Conservation (phyloP, 2,113 vertebrate species). For the Gila orcuttii region DNA sequence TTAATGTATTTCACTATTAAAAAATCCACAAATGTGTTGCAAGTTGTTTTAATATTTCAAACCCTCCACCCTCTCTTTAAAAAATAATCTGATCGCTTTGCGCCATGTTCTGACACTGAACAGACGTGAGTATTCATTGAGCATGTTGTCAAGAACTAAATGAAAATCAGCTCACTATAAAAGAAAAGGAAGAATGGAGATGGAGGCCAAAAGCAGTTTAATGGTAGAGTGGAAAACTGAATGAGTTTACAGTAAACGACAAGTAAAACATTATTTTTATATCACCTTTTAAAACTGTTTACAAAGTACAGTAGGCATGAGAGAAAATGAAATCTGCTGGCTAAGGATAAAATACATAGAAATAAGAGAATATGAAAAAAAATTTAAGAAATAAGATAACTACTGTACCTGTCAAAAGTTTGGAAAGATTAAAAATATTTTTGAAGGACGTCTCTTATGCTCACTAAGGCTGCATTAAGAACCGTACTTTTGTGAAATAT, state of each 20-base stretch:
- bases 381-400: not conserved
- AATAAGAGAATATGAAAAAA: not conserved
- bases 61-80: not conserved
- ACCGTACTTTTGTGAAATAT: not conserved
- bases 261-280: not conserved
- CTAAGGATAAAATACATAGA: not conserved
- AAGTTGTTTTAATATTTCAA: constrained; percentile 6
- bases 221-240: constrained; percentile 7
- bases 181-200: not conserved
- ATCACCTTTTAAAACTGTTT: constrained; percentile 9
- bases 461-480: no score
- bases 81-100: constrained; percentile 1
- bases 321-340: not conserved
- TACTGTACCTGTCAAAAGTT: no score
- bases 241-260: not conserved
- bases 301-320: not conserved
- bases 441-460: no score
- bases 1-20: not conserved
- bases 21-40: not conserved
- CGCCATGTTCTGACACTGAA: constrained; percentile 7
- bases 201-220: constrained; percentile 27
- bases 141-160: not conserved
- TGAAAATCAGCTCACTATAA: not conserved
- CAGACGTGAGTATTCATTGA: not conserved
- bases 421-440: no score